Conservation (phyloP, 2,113 vertebrate genomes). For the Pampusana beccarii region DNA sequence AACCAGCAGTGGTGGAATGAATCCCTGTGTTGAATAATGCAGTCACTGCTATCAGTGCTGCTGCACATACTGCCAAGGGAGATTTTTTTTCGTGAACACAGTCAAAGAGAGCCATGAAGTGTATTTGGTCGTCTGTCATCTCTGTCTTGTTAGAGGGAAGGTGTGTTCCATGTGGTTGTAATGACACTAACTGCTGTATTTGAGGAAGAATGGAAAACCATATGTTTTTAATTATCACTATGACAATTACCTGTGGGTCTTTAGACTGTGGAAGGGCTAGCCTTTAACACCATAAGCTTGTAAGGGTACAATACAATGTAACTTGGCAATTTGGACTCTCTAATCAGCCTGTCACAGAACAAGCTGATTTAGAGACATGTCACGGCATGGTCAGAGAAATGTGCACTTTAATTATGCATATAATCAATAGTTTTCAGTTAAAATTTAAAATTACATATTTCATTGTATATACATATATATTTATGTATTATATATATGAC, state of each 20-base stretch:
- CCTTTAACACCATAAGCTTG: not conserved
- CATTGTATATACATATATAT: not conserved
- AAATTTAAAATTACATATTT: not conserved
- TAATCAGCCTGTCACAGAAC: not conserved
- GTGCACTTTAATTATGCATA: not conserved
- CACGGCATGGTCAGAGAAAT: not conserved
- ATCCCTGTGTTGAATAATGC: not conserved
- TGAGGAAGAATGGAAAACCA: not conserved
- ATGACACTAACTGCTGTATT: not conserved
- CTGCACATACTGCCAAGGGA: not conserved
- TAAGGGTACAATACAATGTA: not conserved
- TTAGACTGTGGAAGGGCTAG: not conserved
- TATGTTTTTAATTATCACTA: not conserved
- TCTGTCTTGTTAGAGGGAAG: not conserved
- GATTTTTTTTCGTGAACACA: not conserved
- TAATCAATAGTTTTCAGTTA: not conserved
- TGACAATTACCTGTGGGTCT: not conserved
- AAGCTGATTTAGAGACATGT: not conserved
- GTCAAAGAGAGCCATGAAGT: not conserved
- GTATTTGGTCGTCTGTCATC: not conserved
- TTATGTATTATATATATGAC: not conserved
- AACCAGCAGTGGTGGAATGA: not conserved
- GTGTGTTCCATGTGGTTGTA: not conserved
- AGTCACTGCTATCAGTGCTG: not conserved
- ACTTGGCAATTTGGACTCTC: not conserved